Conservation (phyloP, 2,888 invertebrate genomes). For the Nemurella pictetii region DNA sequence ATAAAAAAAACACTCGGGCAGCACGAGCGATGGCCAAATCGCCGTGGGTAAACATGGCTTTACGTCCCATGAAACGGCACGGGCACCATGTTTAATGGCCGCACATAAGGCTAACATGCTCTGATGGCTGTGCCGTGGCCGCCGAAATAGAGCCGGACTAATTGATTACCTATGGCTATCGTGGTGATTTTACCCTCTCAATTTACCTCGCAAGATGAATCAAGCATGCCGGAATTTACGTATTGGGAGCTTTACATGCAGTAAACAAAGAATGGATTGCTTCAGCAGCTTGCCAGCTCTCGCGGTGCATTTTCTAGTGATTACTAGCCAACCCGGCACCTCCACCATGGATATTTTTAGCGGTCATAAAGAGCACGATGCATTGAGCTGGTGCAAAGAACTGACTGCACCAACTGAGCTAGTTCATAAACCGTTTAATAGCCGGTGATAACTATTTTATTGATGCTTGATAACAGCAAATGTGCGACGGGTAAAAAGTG, state of each 20-base stretch:
- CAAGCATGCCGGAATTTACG: neutral
- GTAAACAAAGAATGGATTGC: neutral
- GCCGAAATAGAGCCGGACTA: neutral
- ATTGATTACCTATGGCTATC: neutral
- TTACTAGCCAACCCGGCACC: neutral
- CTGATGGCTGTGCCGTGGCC: neutral
- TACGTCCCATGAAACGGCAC: neutral
- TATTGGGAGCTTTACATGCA: neutral
- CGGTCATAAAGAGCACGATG: neutral
- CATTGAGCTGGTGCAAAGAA: neutral
- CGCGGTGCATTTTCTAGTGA: neutral
- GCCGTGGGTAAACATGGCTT: conserved; percentile 32
- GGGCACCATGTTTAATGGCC: neutral
- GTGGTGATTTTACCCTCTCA: neutral
- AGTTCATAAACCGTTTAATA: neutral
- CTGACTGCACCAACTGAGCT: neutral
- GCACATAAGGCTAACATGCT: conserved; percentile 4
- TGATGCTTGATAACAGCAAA: neutral
- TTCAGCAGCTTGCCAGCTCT: neutral
- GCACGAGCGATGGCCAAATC: conserved; percentile 22
- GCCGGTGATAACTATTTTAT: neutral
- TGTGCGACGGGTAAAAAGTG: neutral
- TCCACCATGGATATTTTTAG: neutral
- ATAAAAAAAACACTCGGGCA: conserved; percentile 24
- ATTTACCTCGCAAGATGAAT: neutral